phyloP scores from a whole-genome alignment of 2,888 invertebrate species.

The Venustoraphidia nigricollis region DNA sequence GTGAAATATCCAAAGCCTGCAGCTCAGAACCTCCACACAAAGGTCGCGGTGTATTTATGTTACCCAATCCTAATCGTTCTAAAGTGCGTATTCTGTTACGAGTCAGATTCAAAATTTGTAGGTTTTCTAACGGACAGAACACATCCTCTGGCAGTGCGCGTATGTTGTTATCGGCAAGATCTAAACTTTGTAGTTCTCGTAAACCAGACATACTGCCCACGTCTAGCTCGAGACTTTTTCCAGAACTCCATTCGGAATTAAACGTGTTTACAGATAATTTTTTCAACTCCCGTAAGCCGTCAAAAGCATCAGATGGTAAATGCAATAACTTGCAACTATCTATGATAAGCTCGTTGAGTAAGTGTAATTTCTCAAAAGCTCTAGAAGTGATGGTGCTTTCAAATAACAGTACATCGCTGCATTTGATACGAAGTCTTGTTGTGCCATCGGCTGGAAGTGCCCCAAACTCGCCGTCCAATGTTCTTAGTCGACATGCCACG shows the following conservation, averaged over 20 bases:
- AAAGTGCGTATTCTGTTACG: conserved; percentile 67
- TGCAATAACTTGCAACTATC: conserved; percentile 67
- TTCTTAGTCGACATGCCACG: conserved; percentile 52
- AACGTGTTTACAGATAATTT: conserved; percentile 62
- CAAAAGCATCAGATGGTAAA: conserved; percentile 61
- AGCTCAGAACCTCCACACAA: conserved; percentile 52
- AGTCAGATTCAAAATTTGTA: conserved; percentile 72
- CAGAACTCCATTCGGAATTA: conserved; percentile 64
- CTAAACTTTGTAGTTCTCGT: conserved; percentile 61
- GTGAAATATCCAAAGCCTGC: conserved; percentile 63
- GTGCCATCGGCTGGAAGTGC: conserved; percentile 54
- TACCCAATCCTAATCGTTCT: conserved; percentile 55
- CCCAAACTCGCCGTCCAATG: conserved; percentile 52
- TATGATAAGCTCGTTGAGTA: conserved; percentile 59
- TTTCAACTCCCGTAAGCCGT: conserved; percentile 63
- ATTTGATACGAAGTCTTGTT: conserved; percentile 54
- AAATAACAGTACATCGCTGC: conserved; percentile 60
- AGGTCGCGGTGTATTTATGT: conserved; percentile 25
- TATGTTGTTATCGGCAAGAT: conserved; percentile 73
- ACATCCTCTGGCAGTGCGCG: conserved; percentile 62
- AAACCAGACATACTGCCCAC: conserved; percentile 59
- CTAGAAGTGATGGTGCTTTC: conserved; percentile 62
- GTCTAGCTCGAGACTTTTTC: conserved; percentile 58
- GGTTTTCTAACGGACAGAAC: conserved; percentile 63
- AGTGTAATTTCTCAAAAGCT: conserved; percentile 54